phyloP scores from a whole-genome alignment of 2,797 vertebrate species.

The Nasua narica region DNA sequence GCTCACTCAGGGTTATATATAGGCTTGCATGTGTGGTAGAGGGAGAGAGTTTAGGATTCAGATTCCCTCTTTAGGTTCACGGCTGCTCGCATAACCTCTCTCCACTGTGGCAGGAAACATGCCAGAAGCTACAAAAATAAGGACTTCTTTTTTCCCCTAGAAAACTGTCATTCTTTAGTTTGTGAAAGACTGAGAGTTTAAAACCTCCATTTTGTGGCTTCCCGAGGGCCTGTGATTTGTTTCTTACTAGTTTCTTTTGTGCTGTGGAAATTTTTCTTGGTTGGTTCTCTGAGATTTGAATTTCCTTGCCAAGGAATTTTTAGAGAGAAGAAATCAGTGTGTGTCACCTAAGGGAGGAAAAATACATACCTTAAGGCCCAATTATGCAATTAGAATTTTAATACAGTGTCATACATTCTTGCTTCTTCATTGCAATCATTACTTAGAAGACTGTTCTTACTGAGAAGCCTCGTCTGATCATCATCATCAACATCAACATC shows the following conservation, averaged over 20 bases:
- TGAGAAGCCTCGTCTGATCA: conserved; percentile 48
- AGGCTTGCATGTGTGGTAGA: background rate
- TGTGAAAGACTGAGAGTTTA: conserved; percentile 57
- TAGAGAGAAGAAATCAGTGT: conserved; percentile 64
- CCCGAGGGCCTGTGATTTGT: conserved; percentile 41
- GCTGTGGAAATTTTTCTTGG: conserved; percentile 57
- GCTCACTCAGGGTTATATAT: background rate
- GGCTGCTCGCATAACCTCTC: background rate
- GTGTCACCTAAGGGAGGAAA: conserved; percentile 57
- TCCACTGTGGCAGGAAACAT: background rate
- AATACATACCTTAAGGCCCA: conserved; percentile 69
- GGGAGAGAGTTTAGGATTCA: background rate
- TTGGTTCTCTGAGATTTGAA: conserved; percentile 58
- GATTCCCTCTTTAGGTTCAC: background rate
- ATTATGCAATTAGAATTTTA: conserved; percentile 73
- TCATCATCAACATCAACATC: conserved; percentile 7
- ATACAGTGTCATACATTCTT: conserved; percentile 66
- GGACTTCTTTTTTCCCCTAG: background rate
- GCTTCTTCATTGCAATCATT: conserved; percentile 64
- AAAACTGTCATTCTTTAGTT: background rate
- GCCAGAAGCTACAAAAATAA: background rate
- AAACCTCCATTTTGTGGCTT: conserved; percentile 46
- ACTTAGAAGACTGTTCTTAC: conserved; percentile 55
- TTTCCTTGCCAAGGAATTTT: conserved; percentile 68
- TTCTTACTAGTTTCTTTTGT: conserved; percentile 56